A percentile compares a stretch with the other conserved stretches of the same genome.
These are phyloP conservation scores for Odontomyia ornata DNA, from an alignment of 2,888 invertebrate genomes.

Conservation along the genomic window DNA sequence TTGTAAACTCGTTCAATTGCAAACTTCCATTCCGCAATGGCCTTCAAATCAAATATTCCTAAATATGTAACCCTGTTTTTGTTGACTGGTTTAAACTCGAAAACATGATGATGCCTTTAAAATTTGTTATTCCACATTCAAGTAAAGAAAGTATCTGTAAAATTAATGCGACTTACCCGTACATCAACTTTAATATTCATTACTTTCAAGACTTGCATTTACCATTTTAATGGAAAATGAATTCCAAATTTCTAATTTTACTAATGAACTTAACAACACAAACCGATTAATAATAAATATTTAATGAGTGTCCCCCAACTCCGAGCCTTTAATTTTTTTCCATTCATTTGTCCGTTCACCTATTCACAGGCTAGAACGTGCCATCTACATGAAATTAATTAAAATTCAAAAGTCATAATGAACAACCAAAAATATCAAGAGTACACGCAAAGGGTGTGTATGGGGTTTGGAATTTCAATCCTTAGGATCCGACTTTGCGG, in stretches of 20 bases:
- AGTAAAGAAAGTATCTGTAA: too few relatives aligned
- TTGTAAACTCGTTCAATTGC: too few relatives aligned
- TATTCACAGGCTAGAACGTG: neutral
- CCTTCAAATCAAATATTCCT: too few relatives aligned
- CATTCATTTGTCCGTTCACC: neutral
- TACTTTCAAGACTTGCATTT: neutral
- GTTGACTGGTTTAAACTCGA: too few relatives aligned
- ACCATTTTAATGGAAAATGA: conserved; percentile 12
- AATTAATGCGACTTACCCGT: too few relatives aligned
- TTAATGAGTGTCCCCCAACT: conserved; percentile 16
- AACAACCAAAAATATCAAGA: conserved; percentile 45
- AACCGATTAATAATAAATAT: conserved; percentile 41
- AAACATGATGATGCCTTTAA: too few relatives aligned
- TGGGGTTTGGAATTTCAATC: conserved; percentile 1
- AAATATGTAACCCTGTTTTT: too few relatives aligned
- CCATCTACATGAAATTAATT: conserved; percentile 42
- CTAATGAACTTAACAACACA: conserved; percentile 35
- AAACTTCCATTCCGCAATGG: too few relatives aligned
- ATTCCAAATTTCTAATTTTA: conserved; percentile 31
- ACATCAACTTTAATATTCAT: too few relatives aligned
- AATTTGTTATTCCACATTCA: too few relatives aligned
- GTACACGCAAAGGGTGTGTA: conserved; percentile 45
- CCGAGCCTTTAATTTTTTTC: neutral
- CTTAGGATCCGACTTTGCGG: neutral
- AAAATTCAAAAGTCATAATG: conserved; percentile 47